Percentiles rank a stretch among this genome's conserved stretches.
phyloP scores from a whole-genome alignment of 2,113 vertebrate genomes.

The Etheostoma spectabile region DNA sequence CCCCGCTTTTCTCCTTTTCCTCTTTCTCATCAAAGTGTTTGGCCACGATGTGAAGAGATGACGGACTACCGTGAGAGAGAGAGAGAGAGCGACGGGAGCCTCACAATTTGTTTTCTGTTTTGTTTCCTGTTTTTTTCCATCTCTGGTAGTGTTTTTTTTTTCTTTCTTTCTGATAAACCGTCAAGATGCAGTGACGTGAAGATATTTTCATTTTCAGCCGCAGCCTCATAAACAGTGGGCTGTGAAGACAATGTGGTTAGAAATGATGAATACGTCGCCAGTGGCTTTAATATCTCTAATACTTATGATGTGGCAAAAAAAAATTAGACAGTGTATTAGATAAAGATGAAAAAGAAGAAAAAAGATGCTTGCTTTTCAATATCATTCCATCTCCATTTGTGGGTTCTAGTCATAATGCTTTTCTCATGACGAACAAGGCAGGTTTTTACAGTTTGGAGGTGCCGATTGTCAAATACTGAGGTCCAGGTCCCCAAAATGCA shows the following conservation, averaged over 20 bases:
- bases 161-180: constrained; percentile 44
- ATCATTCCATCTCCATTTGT: neutral
- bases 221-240: constrained; percentile 46
- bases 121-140: constrained; percentile 37
- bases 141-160: neutral
- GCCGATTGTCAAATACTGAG: neutral
- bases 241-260: constrained; percentile 65
- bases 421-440: neutral
- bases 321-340: constrained; percentile 15
- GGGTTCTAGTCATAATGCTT: constrained; percentile 14
- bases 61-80: constrained; percentile 7
- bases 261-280: constrained; percentile 68
- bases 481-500: neutral
- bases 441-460: neutral
- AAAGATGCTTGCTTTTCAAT: neutral
- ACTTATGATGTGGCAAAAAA: constrained; percentile 21
- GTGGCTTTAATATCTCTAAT: constrained; percentile 66
- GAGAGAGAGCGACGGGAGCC: constrained; percentile 23
- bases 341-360: constrained; percentile 44
- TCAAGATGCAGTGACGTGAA: constrained; percentile 9
- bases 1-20: neutral
- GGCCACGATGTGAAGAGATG: constrained; percentile 43
- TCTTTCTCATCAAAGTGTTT: constrained; percentile 51
- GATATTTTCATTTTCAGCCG: constrained; percentile 61
- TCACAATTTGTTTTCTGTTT: constrained; percentile 57